Percentiles rank a stretch among this genome's conserved stretches.
phyloP scores from a whole-genome alignment of 2,888 invertebrate species.

The Ichneumon xanthorius region DNA sequence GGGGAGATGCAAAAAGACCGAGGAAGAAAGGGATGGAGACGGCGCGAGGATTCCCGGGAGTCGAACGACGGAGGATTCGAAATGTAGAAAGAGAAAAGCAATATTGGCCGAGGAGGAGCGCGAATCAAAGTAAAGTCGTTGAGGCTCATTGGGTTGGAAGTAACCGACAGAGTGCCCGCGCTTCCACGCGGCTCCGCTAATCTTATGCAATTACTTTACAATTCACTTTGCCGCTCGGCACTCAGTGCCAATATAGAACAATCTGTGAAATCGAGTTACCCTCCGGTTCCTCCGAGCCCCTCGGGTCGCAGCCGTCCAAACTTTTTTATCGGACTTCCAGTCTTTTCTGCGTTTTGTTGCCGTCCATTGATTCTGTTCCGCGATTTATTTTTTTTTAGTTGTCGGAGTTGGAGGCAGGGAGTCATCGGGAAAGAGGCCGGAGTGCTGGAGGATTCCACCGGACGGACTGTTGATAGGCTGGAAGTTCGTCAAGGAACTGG shows the following conservation, averaged over 20 bases:
- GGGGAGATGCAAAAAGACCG: slow-evolving; percentile 54
- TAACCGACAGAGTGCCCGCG: slow-evolving; percentile 83
- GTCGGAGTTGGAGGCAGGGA: too few species aligned
- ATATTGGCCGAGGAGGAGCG: slow-evolving; percentile 69
- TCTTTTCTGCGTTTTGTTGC: too few species aligned
- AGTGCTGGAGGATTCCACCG: too few species aligned
- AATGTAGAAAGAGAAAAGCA: slow-evolving; percentile 25
- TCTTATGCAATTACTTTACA: slow-evolving; percentile 85
- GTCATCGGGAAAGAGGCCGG: too few species aligned
- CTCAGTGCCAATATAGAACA: slow-evolving; percentile 82
- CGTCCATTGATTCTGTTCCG: too few species aligned
- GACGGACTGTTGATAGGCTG: not conserved
- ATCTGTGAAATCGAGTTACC: slow-evolving; percentile 82
- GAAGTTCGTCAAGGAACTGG: not conserved
- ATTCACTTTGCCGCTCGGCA: slow-evolving; percentile 83
- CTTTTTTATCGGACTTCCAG: too few species aligned
- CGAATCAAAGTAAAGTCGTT: slow-evolving; percentile 84
- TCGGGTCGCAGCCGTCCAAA: too few species aligned
- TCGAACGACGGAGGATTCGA: slow-evolving; percentile 22
- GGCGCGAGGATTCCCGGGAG: slow-evolving; percentile 41
- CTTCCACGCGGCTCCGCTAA: slow-evolving; percentile 82
- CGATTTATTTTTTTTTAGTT: too few species aligned
- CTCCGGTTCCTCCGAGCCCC: not conserved
- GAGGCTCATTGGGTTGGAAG: slow-evolving; percentile 84
- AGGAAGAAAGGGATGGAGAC: slow-evolving; percentile 30